Evolutionary conservation across 2,888 invertebrate genomes (phyloP).

Genomic region (Tetanocera ferruginea): DNA sequence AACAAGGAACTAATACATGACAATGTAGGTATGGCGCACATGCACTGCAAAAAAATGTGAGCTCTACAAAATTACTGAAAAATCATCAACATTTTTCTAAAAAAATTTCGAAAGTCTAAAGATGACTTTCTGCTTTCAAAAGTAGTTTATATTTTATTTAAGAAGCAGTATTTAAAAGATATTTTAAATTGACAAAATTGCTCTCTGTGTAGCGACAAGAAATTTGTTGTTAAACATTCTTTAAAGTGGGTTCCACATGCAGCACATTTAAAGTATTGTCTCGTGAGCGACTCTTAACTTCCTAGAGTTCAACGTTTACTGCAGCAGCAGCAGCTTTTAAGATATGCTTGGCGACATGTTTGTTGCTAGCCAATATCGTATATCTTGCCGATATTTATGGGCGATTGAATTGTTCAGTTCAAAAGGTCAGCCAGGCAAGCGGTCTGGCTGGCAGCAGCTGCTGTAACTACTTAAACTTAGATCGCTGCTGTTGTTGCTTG

Average conservation of each 20-base stretch:
- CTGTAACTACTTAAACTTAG: background rate
- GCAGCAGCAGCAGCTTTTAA: background rate
- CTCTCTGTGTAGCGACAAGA: too few species aligned
- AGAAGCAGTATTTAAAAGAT: too few species aligned
- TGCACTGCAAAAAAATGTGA: too few species aligned
- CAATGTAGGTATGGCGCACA: background rate
- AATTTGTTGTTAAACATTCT: too few species aligned
- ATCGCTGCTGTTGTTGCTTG: background rate
- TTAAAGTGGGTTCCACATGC: too few species aligned
- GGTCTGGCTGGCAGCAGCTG: conserved; percentile 1
- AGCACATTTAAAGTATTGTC: too few species aligned
- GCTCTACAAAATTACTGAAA: too few species aligned
- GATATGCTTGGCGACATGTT: conserved; percentile 31
- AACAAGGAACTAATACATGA: conserved; percentile 16
- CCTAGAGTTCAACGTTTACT: background rate
- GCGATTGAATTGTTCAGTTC: conserved; percentile 45
- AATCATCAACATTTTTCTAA: too few species aligned
- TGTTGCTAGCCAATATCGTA: conserved; percentile 2
- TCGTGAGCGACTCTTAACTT: background rate
- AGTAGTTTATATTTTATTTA: too few species aligned
- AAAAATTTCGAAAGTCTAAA: too few species aligned
- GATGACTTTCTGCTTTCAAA: too few species aligned
- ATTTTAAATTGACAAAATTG: too few species aligned
- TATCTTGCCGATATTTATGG: conserved; percentile 36
- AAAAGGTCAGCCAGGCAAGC: conserved; percentile 39